Percentiles rank a stretch among this genome's conserved stretches.
Evolutionary conservation across 2,888 invertebrate genomes (phyloP).

Genomic region (Limenitis camilla): DNA sequence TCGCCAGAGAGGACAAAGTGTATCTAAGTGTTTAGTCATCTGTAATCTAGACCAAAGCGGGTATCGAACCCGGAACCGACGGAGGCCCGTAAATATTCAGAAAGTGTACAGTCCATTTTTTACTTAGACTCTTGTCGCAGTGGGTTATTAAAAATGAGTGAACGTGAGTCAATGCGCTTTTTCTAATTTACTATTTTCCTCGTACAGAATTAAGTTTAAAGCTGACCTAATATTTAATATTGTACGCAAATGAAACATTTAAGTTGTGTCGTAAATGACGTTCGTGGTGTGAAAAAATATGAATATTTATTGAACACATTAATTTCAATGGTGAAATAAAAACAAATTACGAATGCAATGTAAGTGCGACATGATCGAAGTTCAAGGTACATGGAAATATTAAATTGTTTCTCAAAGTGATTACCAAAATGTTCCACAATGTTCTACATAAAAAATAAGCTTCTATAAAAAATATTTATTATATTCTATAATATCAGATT

Average conservation of each 20-base stretch:
- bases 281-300: no score
- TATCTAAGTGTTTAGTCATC: slow-evolving; percentile 17
- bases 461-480: no score
- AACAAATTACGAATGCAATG: no score
- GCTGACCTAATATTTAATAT: neutral
- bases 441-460: no score
- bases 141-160: slow-evolving; percentile 23
- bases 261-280: no score
- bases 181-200: neutral
- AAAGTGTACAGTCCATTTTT: slow-evolving; percentile 27
- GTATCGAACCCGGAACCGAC: slow-evolving; percentile 31
- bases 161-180: slow-evolving; percentile 20
- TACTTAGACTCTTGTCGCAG: slow-evolving; percentile 23
- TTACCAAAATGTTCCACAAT: no score
- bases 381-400: no score
- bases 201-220: neutral
- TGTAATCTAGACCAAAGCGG: slow-evolving; percentile 25
- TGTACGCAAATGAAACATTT: neutral
- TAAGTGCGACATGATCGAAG: no score
- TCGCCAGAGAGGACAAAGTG: slow-evolving; percentile 15
- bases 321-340: no score
- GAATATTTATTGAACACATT: no score
- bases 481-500: neutral
- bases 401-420: neutral
- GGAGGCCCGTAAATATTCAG: slow-evolving; percentile 24